Percentiles rank a stretch among this genome's conserved stretches.
These are phyloP conservation scores for Thalassaphorura encarpata DNA, from an alignment of 1,140 invertebrate genomes.

Conservation along the genomic window DNA sequence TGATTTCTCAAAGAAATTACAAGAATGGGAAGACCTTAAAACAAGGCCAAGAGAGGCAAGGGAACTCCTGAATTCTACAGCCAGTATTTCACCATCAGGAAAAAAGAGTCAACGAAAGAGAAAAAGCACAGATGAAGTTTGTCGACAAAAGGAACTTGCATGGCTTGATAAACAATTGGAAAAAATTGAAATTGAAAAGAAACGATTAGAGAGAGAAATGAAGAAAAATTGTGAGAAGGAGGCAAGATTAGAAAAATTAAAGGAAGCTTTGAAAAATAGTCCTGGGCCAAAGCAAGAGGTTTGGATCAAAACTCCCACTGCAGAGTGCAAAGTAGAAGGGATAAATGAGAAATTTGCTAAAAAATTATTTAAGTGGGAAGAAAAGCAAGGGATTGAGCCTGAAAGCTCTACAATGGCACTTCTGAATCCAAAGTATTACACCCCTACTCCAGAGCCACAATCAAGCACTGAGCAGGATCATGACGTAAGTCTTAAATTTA, in stretches of 20 bases:
- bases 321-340: constrained; percentile 45
- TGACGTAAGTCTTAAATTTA: no score
- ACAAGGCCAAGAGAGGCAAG: constrained; percentile 22
- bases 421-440: not conserved
- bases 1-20: constrained; percentile 59
- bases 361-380: no score
- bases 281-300: constrained; percentile 46
- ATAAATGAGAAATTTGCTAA: not conserved
- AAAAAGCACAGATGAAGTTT: constrained; percentile 35
- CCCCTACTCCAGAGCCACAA: not conserved
- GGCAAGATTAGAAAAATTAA: constrained; percentile 51
- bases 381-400: not conserved
- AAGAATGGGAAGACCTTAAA: constrained; percentile 57
- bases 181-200: constrained; percentile 52
- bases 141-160: constrained; percentile 44
- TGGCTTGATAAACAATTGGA: constrained; percentile 49
- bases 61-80: not conserved
- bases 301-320: constrained; percentile 64
- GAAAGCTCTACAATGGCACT: not conserved
- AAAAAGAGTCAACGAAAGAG: constrained; percentile 40
- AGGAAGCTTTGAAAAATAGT: constrained; percentile 44
- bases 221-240: constrained; percentile 51
- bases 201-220: constrained; percentile 49
- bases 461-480: not conserved
- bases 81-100: constrained; percentile 2